Percentiles rank a stretch among this genome's conserved stretches.
Conservation (phyloP, 2,113 vertebrate genomes). For the Pterocles orientalis region DNA sequence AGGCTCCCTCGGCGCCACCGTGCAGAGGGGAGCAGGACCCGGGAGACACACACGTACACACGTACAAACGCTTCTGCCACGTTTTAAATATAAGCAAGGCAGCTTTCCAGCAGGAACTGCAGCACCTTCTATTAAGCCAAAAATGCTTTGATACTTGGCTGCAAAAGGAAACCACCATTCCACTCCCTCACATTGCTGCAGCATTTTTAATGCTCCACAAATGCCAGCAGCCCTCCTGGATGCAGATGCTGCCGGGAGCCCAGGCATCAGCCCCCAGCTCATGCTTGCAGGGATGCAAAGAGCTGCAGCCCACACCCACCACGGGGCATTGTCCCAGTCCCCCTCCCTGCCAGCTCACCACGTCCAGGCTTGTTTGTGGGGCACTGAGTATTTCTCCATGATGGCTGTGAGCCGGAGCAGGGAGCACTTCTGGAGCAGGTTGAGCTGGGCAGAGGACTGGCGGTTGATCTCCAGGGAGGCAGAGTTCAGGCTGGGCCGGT, state of each 20-base stretch:
- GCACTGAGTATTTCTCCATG: conserved; percentile 84
- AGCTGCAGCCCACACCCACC: neutral
- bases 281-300: neutral
- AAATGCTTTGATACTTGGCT: neutral
- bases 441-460: conserved; percentile 86
- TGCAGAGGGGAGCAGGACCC: neutral
- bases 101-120: neutral
- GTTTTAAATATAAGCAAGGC: neutral
- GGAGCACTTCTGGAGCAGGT: conserved; percentile 87
- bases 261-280: neutral
- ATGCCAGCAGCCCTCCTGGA: neutral
- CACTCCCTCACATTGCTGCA: neutral
- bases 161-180: neutral
- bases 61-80: fast-evolving
- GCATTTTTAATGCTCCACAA: neutral
- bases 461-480: conserved; percentile 88
- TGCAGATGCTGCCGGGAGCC: neutral
- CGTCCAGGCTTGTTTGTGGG: conserved; percentile 81
- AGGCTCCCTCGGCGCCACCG: fast-evolving
- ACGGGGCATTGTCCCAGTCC: fast-evolving
- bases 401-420: conserved; percentile 85
- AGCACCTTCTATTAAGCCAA: neutral
- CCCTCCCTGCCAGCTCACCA: conserved; percentile 75
- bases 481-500: conserved; percentile 85
- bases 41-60: fast-evolving